phyloP scores from a whole-genome alignment of 1,140 invertebrate species.

The Agraylea sexmaculata region DNA sequence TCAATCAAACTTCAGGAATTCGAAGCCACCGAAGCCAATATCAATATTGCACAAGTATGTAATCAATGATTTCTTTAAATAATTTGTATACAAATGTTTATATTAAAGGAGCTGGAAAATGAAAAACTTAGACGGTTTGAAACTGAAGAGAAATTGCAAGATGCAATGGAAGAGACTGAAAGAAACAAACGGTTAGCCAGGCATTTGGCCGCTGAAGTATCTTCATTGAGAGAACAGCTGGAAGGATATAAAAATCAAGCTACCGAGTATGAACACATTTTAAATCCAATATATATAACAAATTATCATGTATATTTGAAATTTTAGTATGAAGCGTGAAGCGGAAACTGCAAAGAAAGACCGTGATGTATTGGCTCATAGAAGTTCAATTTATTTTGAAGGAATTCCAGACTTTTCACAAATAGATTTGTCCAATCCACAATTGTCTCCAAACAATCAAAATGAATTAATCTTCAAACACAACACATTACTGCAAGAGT shows the following conservation, averaged over 20 bases:
- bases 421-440: no score
- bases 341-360: conserved; percentile 47
- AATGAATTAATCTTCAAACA: conserved; percentile 42
- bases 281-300: conserved; percentile 4
- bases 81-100: background rate
- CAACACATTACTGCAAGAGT: conserved; percentile 43
- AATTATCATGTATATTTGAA: conserved; percentile 8
- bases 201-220: conserved; percentile 18
- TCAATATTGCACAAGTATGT: conserved; percentile 37
- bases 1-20: conserved; percentile 53
- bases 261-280: conserved; percentile 6
- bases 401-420: conserved; percentile 34
- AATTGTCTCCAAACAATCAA: conserved; percentile 24
- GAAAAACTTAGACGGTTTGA: conserved; percentile 10
- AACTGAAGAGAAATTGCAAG: conserved; percentile 11
- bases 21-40: conserved; percentile 52
- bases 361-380: conserved; percentile 50
- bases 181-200: conserved; percentile 17
- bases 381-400: conserved; percentile 52
- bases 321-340: conserved; percentile 37
- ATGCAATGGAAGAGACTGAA: conserved; percentile 17
- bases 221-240: conserved; percentile 17
- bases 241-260: conserved; percentile 17
- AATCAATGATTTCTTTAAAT: background rate
- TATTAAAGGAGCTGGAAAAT: conserved; percentile 19